These are phyloP conservation scores for Pseudorectes ferrugineus DNA, from an alignment of 2,113 vertebrate species.

Conservation along the genomic window DNA sequence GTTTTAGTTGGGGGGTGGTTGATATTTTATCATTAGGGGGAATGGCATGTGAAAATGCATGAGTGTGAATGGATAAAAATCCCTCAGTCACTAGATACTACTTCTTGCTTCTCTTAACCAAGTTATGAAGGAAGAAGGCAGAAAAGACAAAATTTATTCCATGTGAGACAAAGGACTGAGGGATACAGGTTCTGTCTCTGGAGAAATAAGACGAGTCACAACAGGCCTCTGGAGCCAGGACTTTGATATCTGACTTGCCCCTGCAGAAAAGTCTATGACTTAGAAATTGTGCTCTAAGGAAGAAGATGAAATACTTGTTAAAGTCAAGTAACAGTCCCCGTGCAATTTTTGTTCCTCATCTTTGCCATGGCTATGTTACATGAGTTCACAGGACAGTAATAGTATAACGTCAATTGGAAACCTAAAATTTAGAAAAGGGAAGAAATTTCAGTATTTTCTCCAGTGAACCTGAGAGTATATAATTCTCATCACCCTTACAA, in stretches of 20 bases:
- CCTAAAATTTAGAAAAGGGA: neutral
- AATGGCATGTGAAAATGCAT: neutral
- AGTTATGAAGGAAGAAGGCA: neutral
- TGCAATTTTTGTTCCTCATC: neutral
- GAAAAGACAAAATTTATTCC: neutral
- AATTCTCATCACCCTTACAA: neutral
- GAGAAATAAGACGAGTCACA: conserved; percentile 20
- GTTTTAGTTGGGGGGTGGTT: neutral
- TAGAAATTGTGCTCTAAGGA: neutral
- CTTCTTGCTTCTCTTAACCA: neutral
- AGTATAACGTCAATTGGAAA: neutral
- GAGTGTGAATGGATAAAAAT: neutral
- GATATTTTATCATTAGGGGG: neutral
- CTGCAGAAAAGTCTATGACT: neutral
- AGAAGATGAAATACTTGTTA: neutral
- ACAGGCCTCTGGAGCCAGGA: neutral
- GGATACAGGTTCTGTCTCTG: neutral
- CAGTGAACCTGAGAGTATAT: neutral
- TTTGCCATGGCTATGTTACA: neutral
- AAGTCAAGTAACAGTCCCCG: neutral
- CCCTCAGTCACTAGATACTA: neutral
- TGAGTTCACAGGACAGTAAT: neutral
- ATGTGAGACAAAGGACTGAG: neutral
- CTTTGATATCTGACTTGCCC: neutral
- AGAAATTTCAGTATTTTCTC: neutral